Percentiles rank a stretch among this genome's conserved stretches.
These are phyloP conservation scores for Archaeoteleia sp. DNA, from an alignment of 2,888 invertebrate species.

Conservation along the genomic window DNA sequence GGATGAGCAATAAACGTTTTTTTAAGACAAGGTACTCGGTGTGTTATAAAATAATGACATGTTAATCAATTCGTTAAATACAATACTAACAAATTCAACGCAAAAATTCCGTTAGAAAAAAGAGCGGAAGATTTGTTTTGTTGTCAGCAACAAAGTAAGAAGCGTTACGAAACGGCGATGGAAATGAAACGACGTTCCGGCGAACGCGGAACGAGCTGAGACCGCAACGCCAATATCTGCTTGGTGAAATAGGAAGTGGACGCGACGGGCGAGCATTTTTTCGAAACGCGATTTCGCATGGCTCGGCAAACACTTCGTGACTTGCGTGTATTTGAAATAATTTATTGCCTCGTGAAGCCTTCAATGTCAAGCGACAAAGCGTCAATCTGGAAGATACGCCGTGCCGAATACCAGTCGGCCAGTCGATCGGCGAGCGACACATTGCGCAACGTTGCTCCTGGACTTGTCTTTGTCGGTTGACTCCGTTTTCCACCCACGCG, in stretches of 20 bases:
- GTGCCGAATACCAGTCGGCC: constrained; percentile 19
- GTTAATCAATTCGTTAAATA: background rate
- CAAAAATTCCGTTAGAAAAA: too few species aligned
- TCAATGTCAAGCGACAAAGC: constrained; percentile 47
- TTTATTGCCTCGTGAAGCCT: constrained; percentile 48
- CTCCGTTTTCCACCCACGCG: constrained; percentile 37
- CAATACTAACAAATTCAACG: background rate
- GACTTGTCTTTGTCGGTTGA: constrained; percentile 30
- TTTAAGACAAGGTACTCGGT: too few species aligned
- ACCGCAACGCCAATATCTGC: constrained; percentile 34
- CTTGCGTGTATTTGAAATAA: constrained; percentile 54
- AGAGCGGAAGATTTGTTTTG: too few species aligned
- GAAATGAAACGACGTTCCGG: constrained; percentile 21
- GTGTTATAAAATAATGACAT: background rate
- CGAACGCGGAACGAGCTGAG: constrained; percentile 15
- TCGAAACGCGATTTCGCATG: constrained; percentile 26
- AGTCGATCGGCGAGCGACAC: too few species aligned
- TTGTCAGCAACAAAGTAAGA: too few species aligned
- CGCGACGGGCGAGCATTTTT: too few species aligned
- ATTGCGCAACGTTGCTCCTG: constrained; percentile 34
- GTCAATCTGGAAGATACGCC: constrained; percentile 18
- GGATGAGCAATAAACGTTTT: background rate
- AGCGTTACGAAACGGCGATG: constrained; percentile 22
- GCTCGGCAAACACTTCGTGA: constrained; percentile 25
- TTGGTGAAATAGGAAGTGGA: constrained; percentile 25